Conservation (phyloP, 2,888 invertebrate species). For the Drosophila niveifrons region DNA sequence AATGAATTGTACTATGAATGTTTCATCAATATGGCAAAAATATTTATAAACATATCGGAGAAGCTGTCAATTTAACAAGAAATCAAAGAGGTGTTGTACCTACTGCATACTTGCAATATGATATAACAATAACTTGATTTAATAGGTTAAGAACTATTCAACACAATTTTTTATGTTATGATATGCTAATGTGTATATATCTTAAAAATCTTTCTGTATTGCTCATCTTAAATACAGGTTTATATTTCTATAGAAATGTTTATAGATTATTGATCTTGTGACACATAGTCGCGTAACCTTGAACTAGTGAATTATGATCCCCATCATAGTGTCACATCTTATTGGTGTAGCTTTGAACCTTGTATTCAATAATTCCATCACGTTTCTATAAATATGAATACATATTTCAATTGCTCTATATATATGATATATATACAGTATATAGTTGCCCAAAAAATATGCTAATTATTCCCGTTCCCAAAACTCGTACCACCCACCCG, state of each 20-base stretch:
- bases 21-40: not conserved
- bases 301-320: constrained; percentile 1
- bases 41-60: not conserved
- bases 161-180: too few species aligned
- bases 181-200: not conserved
- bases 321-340: too few species aligned
- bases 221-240: not conserved
- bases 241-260: not conserved
- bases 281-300: not conserved
- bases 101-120: too few species aligned
- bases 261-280: not conserved
- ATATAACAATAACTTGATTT: too few species aligned
- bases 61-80: not conserved
- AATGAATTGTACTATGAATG: not conserved
- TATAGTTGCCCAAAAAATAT: constrained; percentile 27
- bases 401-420: constrained; percentile 22
- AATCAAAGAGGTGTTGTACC: not conserved
- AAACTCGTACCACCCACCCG: constrained; percentile 39
- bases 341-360: not conserved
- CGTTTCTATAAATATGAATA: not conserved
- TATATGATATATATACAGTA: constrained; percentile 7
- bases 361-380: not conserved
- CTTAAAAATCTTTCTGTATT: not conserved
- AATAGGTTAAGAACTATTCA: too few species aligned
- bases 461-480: constrained; percentile 24